Conservation (phyloP, 2,113 vertebrate species). For the Otocyon megalotis region DNA sequence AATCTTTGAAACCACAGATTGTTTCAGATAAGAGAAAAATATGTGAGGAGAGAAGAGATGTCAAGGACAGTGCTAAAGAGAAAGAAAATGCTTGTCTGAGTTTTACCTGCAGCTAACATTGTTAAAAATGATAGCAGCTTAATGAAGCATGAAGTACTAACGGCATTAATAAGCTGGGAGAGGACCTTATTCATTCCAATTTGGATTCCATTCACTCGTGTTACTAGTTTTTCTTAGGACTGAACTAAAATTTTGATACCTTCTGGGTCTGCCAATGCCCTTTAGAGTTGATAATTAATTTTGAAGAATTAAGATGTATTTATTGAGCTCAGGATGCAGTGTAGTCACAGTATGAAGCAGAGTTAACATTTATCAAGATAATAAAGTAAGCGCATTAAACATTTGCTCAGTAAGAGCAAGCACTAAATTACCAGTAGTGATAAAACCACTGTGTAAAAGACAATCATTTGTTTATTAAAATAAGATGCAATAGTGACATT, state of each 20-base stretch:
- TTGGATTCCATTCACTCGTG: conserved; percentile 16
- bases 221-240: conserved; percentile 53
- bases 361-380: conserved; percentile 67
- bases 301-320: conserved; percentile 48
- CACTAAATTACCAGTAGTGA: conserved; percentile 23
- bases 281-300: conserved; percentile 60
- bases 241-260: conserved; percentile 51
- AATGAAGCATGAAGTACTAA: conserved; percentile 12
- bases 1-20: conserved; percentile 67
- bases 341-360: neutral
- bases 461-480: conserved; percentile 65
- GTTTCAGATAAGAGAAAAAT: conserved; percentile 69
- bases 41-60: conserved; percentile 59
- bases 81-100: conserved; percentile 59
- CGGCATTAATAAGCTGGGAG: conserved; percentile 37
- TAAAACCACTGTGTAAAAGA: conserved; percentile 49
- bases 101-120: conserved; percentile 54
- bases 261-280: neutral
- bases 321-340: conserved; percentile 41
- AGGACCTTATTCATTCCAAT: conserved; percentile 1
- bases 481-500: neutral
- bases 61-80: conserved; percentile 64
- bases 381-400: conserved; percentile 47
- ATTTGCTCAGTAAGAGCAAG: conserved; percentile 51
- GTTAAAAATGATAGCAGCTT: conserved; percentile 62